Conservation (phyloP, 2,797 vertebrate genomes). For the Cirrhinus molitorella region DNA sequence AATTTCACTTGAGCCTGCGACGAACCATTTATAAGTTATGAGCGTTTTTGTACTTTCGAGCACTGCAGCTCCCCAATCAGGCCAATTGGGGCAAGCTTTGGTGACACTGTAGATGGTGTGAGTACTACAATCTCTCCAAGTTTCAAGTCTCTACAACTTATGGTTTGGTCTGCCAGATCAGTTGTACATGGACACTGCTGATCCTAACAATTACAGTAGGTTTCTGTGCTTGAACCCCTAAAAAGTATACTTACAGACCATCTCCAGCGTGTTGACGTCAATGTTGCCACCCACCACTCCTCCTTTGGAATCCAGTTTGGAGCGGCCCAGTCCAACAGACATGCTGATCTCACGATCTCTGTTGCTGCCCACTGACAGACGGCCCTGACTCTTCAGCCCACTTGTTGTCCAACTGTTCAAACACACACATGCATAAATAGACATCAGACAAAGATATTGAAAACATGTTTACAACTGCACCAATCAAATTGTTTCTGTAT, state of each 20-base stretch:
- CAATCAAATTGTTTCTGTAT: not conserved
- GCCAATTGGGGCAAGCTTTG: too few species aligned
- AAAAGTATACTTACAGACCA: conserved; percentile 93
- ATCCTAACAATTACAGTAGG: too few species aligned
- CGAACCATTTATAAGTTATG: too few species aligned
- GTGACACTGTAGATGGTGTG: too few species aligned
- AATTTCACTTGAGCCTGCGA: too few species aligned
- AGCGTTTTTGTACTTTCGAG: too few species aligned
- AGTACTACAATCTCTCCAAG: too few species aligned
- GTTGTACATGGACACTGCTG: too few species aligned
- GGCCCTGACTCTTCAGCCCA: conserved; percentile 97
- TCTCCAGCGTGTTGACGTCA: conserved; percentile 97
- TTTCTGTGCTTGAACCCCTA: too few species aligned
- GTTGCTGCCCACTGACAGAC: conserved; percentile 96
- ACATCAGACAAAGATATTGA: not conserved
- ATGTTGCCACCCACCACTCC: conserved; percentile 99
- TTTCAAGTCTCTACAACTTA: too few species aligned
- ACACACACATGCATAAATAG: conserved; percentile 10
- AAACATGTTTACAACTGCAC: not conserved
- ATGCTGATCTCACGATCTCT: conserved; percentile 97
- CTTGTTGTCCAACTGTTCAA: conserved; percentile 94
- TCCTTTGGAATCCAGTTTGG: conserved; percentile 97
- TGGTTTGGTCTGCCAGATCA: too few species aligned
- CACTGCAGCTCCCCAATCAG: too few species aligned
- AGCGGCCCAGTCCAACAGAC: conserved; percentile 96